Evolutionary conservation across 2,797 vertebrate species (phyloP).

Genomic region (Dipus sagitta): DNA sequence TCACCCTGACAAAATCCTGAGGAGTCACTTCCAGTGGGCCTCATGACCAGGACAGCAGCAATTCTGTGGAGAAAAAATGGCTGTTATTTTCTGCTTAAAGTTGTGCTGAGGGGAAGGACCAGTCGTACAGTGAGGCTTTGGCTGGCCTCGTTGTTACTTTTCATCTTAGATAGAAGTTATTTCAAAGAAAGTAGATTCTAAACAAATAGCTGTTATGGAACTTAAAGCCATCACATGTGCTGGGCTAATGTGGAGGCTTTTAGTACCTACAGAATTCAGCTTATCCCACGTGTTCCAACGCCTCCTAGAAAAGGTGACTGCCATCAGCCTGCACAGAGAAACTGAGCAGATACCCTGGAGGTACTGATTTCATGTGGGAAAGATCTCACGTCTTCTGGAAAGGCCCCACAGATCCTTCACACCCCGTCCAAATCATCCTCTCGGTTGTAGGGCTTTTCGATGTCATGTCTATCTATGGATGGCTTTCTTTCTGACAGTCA

Average conservation of each 20-base stretch:
- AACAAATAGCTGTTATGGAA: conserved; percentile 62
- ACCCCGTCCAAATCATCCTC: background rate
- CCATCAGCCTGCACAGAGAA: background rate
- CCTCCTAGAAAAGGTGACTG: conserved; percentile 28
- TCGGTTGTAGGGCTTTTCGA: background rate
- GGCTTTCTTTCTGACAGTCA: background rate
- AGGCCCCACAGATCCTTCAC: background rate
- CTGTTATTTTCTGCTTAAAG: conserved; percentile 60
- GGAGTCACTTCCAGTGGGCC: background rate
- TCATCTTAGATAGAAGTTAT: conserved; percentile 1
- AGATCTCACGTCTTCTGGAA: conserved; percentile 10
- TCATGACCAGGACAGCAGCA: conserved; percentile 14
- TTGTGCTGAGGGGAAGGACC: background rate
- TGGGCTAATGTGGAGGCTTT: conserved; percentile 63
- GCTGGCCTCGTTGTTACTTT: background rate
- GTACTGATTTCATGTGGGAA: background rate
- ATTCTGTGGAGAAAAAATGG: background rate
- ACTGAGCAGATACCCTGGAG: background rate
- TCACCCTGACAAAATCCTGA: background rate
- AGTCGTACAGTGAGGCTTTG: conserved; percentile 24
- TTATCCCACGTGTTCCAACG: conserved; percentile 51
- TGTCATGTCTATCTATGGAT: background rate
- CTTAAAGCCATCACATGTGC: conserved; percentile 66
- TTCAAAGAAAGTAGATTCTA: conserved; percentile 68
- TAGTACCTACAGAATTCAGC: conserved; percentile 33